A percentile compares a stretch with the other conserved stretches of the same genome.
phyloP scores from a whole-genome alignment of 2,888 invertebrate genomes.

The Desoria tigrina region DNA sequence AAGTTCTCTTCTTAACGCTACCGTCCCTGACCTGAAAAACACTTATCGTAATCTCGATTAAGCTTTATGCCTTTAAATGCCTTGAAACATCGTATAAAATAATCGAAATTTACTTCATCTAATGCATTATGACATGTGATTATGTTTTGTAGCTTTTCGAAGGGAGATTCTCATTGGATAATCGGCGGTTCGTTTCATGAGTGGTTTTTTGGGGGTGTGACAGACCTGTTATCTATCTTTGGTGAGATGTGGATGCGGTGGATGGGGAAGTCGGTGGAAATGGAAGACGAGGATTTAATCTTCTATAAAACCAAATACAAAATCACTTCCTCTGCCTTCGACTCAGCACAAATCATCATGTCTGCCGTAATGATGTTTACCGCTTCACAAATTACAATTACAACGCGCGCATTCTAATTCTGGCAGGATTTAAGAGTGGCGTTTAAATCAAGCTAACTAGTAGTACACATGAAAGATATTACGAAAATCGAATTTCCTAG shows the following conservation, averaged over 20 bases:
- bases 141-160: constrained; percentile 3
- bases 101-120: too few relatives aligned
- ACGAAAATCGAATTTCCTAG: too few relatives aligned
- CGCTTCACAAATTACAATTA: neutral
- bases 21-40: too few relatives aligned
- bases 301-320: neutral
- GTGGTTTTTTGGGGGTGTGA: constrained; percentile 39
- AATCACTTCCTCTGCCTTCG: constrained; percentile 33
- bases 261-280: constrained; percentile 27
- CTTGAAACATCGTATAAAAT: too few relatives aligned
- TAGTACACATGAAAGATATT: too few relatives aligned
- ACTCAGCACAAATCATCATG: constrained; percentile 31
- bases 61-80: too few relatives aligned
- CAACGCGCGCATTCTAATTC: neutral
- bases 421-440: too few relatives aligned
- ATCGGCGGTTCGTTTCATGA: neutral
- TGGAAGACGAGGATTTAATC: constrained; percentile 11
- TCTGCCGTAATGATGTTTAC: neutral
- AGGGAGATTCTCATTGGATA: neutral
- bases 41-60: too few relatives aligned
- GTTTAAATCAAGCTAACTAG: too few relatives aligned
- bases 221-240: constrained; percentile 29
- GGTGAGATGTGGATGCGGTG: constrained; percentile 27
- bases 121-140: too few relatives aligned
- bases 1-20: too few relatives aligned